Percentiles rank a stretch among this genome's conserved stretches.
phyloP scores from a whole-genome alignment of 2,888 invertebrate species.

The Lacanobia oleracea region DNA sequence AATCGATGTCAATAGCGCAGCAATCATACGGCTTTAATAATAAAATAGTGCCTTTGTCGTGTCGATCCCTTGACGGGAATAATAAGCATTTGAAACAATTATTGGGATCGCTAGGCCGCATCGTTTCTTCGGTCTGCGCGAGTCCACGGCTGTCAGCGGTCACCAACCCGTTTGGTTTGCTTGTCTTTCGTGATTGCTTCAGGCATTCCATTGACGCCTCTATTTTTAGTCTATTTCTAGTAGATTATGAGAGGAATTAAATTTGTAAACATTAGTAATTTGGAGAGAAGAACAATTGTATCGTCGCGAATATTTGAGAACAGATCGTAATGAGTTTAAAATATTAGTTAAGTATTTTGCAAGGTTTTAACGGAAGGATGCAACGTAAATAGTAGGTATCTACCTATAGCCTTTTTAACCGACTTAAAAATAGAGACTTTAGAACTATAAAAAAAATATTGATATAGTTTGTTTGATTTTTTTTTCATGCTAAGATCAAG shows the following conservation, averaged over 20 bases:
- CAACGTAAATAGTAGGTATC: too few species aligned
- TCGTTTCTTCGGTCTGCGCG: conserved; percentile 6
- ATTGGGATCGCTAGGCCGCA: conserved; percentile 8
- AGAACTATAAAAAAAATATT: too few species aligned
- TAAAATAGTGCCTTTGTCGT: not conserved
- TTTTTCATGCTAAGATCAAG: too few species aligned
- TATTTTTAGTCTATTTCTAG: conserved; percentile 26
- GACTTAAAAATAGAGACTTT: too few species aligned
- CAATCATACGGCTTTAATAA: too few species aligned
- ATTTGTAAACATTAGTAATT: not conserved
- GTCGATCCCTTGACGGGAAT: not conserved
- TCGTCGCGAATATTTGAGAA: not conserved
- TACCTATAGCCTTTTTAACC: not conserved
- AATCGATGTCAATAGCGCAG: not conserved
- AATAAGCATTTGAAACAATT: conserved; percentile 16
- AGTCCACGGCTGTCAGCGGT: conserved; percentile 15
- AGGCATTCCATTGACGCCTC: conserved; percentile 20
- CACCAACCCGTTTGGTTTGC: conserved; percentile 42
- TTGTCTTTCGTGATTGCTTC: conserved; percentile 21
- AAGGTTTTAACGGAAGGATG: too few species aligned
- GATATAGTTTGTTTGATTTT: too few species aligned
- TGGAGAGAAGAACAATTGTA: not conserved
- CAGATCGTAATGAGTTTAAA: not conserved
- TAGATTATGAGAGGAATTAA: conserved; percentile 8
- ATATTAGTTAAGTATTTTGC: not conserved